A percentile compares a stretch with the other conserved stretches of the same genome.
Evolutionary conservation across 2,888 invertebrate species (phyloP).

Genomic region (Dichetophora obliterata): DNA sequence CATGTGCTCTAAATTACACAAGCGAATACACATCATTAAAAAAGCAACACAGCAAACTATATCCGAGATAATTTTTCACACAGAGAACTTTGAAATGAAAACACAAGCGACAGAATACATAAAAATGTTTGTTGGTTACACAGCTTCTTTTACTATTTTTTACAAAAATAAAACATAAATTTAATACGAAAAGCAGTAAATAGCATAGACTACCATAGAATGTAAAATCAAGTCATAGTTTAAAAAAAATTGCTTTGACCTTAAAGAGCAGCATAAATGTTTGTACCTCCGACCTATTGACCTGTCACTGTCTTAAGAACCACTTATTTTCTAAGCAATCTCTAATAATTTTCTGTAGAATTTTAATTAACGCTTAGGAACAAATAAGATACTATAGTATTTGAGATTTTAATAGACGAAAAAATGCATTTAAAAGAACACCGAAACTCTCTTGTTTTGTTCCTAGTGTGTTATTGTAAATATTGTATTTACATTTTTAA

Average conservation of each 20-base stretch:
- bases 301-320: constrained; percentile 31
- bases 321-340: neutral
- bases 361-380: neutral
- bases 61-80: too few species aligned
- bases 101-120: neutral
- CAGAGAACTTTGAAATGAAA: neutral
- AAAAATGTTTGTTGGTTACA: too few species aligned
- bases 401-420: too few species aligned
- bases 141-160: neutral
- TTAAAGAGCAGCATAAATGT: constrained; percentile 27
- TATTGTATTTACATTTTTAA: neutral
- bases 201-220: too few species aligned
- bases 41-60: neutral
- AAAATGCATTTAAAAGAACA: too few species aligned
- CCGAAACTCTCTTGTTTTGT: too few species aligned
- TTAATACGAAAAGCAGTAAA: too few species aligned
- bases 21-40: neutral
- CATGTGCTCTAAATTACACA: neutral
- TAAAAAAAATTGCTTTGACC: neutral
- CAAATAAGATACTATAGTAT: too few species aligned
- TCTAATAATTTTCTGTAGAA: neutral
- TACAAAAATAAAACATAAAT: too few species aligned
- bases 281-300: constrained; percentile 39
- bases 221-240: neutral
- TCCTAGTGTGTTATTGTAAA: neutral